phyloP scores from a whole-genome alignment of 2,797 vertebrate genomes.

The Muscicapa comitata region DNA sequence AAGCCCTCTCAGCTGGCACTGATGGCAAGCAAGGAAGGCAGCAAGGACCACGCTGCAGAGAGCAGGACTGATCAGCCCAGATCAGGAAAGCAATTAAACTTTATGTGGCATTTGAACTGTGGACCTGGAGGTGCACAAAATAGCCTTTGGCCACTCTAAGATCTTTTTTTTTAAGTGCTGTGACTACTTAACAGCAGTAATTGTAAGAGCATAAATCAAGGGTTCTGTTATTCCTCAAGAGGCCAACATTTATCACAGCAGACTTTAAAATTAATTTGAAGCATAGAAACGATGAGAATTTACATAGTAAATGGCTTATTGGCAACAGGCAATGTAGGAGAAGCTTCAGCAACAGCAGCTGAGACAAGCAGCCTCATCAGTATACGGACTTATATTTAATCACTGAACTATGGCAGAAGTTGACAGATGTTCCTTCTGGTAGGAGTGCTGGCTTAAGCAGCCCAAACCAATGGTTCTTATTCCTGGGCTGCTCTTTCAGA shows the following conservation, averaged over 20 bases:
- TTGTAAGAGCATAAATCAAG: constrained; percentile 38
- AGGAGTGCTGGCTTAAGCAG: neutral
- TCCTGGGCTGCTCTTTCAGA: neutral
- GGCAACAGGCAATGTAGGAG: neutral
- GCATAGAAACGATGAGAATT: neutral
- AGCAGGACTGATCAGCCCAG: neutral
- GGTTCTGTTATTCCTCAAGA: constrained; percentile 32
- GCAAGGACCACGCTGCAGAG: neutral
- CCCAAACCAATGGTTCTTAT: neutral
- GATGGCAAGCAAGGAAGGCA: neutral
- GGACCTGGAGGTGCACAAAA: constrained; percentile 48
- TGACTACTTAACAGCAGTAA: constrained; percentile 34
- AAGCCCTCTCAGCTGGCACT: neutral
- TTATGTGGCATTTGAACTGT: constrained; percentile 51
- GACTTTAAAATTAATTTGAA: constrained; percentile 40
- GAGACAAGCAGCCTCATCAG: neutral
- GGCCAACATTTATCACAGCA: constrained; percentile 14
- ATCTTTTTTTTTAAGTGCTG: constrained; percentile 23
- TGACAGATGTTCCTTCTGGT: neutral
- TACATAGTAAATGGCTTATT: neutral
- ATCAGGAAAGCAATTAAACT: constrained; percentile 46
- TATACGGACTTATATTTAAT: neutral
- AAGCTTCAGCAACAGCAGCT: neutral
- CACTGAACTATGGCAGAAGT: neutral
- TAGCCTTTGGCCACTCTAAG: constrained; percentile 33